phyloP scores from a whole-genome alignment of 2,113 vertebrate species.

The Eudyptes chrysolophus region DNA sequence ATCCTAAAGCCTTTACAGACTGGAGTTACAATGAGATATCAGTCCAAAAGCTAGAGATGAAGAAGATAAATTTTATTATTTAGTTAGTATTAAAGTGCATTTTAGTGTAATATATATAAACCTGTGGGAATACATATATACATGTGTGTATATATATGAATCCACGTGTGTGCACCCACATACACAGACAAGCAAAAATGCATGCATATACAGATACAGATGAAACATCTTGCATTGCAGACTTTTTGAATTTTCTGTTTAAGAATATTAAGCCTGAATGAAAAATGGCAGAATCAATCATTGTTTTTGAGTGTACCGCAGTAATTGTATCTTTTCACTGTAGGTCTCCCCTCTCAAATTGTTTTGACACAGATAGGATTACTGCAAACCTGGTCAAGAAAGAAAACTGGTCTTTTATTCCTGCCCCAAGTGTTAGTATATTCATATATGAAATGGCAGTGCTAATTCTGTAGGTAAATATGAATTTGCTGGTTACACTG shows the following conservation, averaged over 20 bases:
- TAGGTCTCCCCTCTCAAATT: neutral
- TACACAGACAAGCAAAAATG: neutral
- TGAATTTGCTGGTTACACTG: neutral
- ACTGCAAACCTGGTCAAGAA: neutral
- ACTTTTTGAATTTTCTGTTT: neutral
- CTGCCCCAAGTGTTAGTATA: neutral
- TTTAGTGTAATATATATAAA: neutral
- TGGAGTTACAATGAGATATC: neutral
- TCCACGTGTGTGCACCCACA: neutral
- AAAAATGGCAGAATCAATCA: neutral
- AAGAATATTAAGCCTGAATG: neutral
- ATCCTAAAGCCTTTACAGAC: neutral
- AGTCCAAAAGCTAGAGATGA: neutral
- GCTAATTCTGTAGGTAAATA: neutral
- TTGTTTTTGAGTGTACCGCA: neutral
- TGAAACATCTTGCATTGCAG: neutral
- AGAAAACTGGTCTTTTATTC: neutral
- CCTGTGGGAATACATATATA: neutral
- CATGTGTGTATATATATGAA: neutral
- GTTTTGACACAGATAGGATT: constrained; percentile 28
- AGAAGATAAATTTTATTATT: neutral
- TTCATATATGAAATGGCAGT: neutral
- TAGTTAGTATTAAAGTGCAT: neutral
- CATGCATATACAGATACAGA: neutral
- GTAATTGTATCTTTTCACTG: neutral